These are phyloP conservation scores for Amphiura filiformis DNA, from an alignment of 35 echinoderm and acorn worm species.

Conservation along the genomic window DNA sequence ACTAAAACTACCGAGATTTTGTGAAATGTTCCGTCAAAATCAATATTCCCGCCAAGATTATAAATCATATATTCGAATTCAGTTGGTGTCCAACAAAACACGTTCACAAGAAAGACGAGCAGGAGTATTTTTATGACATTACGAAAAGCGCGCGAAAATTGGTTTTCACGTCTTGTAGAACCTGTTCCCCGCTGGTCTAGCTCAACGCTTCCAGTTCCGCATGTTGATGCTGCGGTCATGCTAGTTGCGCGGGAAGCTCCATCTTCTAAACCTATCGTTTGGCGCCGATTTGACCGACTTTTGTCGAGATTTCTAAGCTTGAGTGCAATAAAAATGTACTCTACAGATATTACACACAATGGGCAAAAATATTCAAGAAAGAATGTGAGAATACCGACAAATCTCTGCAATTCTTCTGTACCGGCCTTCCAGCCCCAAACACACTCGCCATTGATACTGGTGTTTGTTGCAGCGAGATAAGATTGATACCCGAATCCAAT, in stretches of 20 bases:
- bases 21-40: not conserved
- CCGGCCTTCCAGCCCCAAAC: not conserved
- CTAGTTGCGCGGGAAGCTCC: not conserved
- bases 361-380: conserved; percentile 13
- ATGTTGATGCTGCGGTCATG: not conserved
- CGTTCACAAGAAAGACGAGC: not conserved
- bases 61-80: conserved; percentile 9
- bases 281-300: not conserved
- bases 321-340: not conserved
- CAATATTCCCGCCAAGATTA: not conserved
- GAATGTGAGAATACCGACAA: conserved; percentile 22
- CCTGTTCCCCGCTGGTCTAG: not conserved
- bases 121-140: conserved; percentile 26
- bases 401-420: not conserved
- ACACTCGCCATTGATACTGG: not conserved
- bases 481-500: conserved; percentile 3
- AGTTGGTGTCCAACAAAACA: conserved; percentile 11
- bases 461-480: not conserved
- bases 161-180: not conserved
- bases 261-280: not conserved
- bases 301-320: not conserved
- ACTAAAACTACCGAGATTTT: conserved; percentile 8
- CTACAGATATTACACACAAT: not conserved
- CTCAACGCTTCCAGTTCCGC: not conserved
- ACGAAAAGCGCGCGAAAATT: not conserved